These are phyloP conservation scores for Stegastes partitus DNA, from an alignment of 2,113 vertebrate genomes.

Conservation along the genomic window DNA sequence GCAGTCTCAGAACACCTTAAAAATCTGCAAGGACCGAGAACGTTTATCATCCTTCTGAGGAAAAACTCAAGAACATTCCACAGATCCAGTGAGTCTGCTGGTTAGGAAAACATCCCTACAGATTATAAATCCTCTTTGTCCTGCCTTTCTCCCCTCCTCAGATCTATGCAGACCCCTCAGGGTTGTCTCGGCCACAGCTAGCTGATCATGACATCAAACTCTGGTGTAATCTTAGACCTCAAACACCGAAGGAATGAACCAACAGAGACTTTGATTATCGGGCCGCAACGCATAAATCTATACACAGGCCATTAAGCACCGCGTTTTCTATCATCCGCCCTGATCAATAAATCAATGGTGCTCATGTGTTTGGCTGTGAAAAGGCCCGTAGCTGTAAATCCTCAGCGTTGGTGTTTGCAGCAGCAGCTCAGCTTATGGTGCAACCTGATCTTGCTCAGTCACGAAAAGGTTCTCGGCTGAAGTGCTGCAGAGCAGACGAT, in stretches of 20 bases:
- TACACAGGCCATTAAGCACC: conserved; percentile 62
- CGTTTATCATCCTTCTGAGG: neutral
- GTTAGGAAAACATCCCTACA: conserved; percentile 3
- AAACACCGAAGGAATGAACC: conserved; percentile 30
- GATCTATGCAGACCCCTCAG: neutral
- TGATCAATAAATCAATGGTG: conserved; percentile 65
- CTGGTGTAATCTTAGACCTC: conserved; percentile 38
- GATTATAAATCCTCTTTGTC: conserved; percentile 9
- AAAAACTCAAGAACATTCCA: conserved; percentile 1
- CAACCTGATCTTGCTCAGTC: conserved; percentile 40
- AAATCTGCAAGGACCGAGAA: neutral
- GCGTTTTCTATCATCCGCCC: conserved; percentile 34
- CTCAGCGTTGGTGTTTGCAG: conserved; percentile 8
- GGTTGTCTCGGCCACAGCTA: conserved; percentile 1
- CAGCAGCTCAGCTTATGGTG: conserved; percentile 14
- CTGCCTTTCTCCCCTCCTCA: neutral
- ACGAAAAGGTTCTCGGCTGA: neutral
- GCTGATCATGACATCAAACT: conserved; percentile 45
- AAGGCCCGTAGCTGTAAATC: conserved; percentile 32
- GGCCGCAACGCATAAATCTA: conserved; percentile 44
- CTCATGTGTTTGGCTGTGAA: conserved; percentile 42
- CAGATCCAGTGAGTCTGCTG: neutral
- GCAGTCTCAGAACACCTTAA: conserved; percentile 80
- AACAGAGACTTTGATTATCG: conserved; percentile 39
- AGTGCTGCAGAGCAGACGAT: neutral